Evolutionary conservation across 2,113 vertebrate genomes (phyloP).

Genomic region (Calyptomena viridis): DNA sequence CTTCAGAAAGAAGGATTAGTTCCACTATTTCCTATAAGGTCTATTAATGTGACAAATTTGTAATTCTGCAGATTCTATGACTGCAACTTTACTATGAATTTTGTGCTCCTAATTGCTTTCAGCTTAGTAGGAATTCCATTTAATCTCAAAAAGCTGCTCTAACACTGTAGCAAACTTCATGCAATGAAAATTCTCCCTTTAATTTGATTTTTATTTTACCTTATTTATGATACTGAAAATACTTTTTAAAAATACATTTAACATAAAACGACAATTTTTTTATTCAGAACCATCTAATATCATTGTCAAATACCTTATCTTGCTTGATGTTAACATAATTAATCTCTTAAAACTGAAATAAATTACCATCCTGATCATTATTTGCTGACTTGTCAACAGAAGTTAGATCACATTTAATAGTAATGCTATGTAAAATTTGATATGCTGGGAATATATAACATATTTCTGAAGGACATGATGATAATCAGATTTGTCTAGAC

Average conservation of each 20-base stretch:
- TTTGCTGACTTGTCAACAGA: neutral
- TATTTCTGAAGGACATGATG: constrained; percentile 25
- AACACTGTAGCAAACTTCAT: neutral
- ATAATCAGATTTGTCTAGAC: constrained; percentile 42
- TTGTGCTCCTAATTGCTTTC: neutral
- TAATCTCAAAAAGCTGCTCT: neutral
- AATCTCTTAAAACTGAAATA: neutral
- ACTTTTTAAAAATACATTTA: neutral
- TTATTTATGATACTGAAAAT: neutral
- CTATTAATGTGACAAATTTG: neutral
- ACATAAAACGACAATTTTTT: neutral
- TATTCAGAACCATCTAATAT: neutral
- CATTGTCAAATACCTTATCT: neutral
- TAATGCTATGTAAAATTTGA: constrained; percentile 20
- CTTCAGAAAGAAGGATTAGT: neutral
- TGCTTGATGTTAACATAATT: neutral
- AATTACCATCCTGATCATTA: neutral
- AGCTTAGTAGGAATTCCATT: neutral
- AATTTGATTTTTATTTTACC: neutral
- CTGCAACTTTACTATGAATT: neutral
- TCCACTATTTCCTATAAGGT: neutral
- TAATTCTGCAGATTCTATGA: neutral
- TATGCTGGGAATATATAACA: neutral
- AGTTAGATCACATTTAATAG: neutral
- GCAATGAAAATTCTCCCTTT: neutral